Evolutionary conservation across 2,888 invertebrate species (phyloP).

Genomic region (Junonia oenone): DNA sequence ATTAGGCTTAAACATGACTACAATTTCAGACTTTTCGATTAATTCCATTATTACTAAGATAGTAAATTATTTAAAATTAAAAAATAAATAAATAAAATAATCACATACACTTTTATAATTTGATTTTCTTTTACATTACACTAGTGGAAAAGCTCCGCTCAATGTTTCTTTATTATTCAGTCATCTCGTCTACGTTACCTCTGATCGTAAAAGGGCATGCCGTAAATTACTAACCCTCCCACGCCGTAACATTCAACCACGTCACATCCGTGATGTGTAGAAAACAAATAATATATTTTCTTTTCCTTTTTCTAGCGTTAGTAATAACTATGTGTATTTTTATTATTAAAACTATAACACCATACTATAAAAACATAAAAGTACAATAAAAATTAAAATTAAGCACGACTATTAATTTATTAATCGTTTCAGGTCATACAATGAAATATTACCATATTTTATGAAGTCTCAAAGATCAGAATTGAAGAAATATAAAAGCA

Average conservation of each 20-base stretch:
- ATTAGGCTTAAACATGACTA: too few species aligned
- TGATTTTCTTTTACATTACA: background rate
- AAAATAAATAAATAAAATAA: too few species aligned
- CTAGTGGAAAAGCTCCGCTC: conserved; percentile 1
- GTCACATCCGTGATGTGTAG: background rate
- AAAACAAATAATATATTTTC: background rate
- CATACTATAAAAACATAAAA: background rate
- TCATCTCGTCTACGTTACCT: conserved; percentile 17
- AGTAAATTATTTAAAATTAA: too few species aligned
- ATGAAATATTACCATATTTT: conserved; percentile 80
- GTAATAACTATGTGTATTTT: too few species aligned
- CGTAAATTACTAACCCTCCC: conserved; percentile 21
- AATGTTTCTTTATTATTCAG: conserved; percentile 23
- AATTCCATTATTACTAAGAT: too few species aligned
- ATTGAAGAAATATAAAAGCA: conserved; percentile 67
- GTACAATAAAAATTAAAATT: background rate
- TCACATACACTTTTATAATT: too few species aligned
- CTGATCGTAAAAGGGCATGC: conserved; percentile 21
- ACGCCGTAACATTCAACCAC: conserved; percentile 9
- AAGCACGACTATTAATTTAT: background rate
- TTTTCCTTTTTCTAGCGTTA: background rate
- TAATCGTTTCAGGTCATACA: conserved; percentile 78
- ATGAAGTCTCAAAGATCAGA: conserved; percentile 80
- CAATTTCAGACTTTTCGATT: too few species aligned
- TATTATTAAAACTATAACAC: too few species aligned